Percentiles rank a stretch among this genome's conserved stretches.
Conservation (phyloP, 2,797 vertebrate genomes). For the Melanotaenia pygmaea region DNA sequence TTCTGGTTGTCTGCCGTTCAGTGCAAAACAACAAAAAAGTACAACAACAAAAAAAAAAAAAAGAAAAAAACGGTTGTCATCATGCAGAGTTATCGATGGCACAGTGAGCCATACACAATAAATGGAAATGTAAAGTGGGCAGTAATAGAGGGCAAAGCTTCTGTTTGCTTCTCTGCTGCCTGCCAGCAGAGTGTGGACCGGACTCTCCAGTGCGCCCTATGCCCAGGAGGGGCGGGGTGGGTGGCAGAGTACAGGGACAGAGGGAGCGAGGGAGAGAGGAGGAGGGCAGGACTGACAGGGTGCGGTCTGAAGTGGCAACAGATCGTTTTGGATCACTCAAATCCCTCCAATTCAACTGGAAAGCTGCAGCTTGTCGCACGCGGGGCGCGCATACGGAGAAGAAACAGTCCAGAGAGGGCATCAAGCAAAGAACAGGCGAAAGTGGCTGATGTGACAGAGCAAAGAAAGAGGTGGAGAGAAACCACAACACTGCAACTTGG, state of each 20-base stretch:
- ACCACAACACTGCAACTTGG: conserved; percentile 78
- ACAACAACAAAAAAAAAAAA: not conserved
- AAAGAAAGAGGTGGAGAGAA: conserved; percentile 68
- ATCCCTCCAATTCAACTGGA: conserved; percentile 84
- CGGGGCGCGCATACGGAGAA: conserved; percentile 53
- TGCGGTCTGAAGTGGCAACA: conserved; percentile 92
- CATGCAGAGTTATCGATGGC: conserved; percentile 37
- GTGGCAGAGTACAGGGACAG: conserved; percentile 78
- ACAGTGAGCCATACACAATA: conserved; percentile 39
- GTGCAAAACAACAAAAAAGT: not conserved
- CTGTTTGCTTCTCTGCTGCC: conserved; percentile 48
- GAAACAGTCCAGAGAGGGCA: conserved; percentile 42
- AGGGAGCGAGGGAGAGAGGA: conserved; percentile 83
- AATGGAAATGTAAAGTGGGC: conserved; percentile 49
- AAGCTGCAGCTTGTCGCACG: conserved; percentile 72
- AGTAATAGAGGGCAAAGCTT: conserved; percentile 54
- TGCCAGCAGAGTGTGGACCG: conserved; percentile 64
- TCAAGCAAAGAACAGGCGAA: conserved; percentile 37
- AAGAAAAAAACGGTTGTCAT: not conserved
- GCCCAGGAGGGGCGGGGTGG: conserved; percentile 77
- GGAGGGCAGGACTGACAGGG: conserved; percentile 89
- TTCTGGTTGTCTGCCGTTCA: conserved; percentile 46
- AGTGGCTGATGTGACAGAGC: conserved; percentile 62
- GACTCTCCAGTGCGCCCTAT: conserved; percentile 74
- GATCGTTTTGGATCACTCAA: conserved; percentile 90